Base-by-base conservation (phyloP, 2,797 vertebrate species). In the Chaunax sp. region DNA sequence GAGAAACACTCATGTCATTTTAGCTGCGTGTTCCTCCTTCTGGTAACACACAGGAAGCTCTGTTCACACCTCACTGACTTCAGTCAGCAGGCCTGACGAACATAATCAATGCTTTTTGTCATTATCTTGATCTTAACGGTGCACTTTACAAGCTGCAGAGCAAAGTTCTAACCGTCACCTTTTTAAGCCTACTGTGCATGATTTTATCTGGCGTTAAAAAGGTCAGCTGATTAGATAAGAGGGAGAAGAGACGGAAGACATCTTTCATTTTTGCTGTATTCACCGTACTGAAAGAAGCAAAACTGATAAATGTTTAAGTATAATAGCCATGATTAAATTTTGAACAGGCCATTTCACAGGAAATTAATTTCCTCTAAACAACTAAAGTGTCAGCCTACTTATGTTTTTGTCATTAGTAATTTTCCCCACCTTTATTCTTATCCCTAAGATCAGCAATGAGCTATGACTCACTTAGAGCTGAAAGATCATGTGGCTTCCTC, bases 1-100 rank as follows among this genome's bases (percentile, higher is more conserved):
- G 6, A 20, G n/a, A 35, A 61, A 13, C 30, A 6, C 23, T 35
- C 3, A 6, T 70, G 47, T 33, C 2, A 6, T 30, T 73, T 41
- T 18, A 37, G n/a, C 2, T 38, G 53, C 41, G n/a, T 20, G 70
- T 82, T 85, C 3, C 76, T 77, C 53, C 33, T 56, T 81, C 49
- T 73, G 22, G 26, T 40, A 22, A 53, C 22, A 28, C 69, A 90
- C 91, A 92, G 91, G 90, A 92, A 94, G 89, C 56, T 88, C 52
- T 83, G 63, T 75, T 93, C 83, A 89, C 90, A 87, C 87, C 69
- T 87, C 77, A 55, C 64, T 76, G 55, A 52, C 77, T 86, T 75
- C 50, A 62, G 15, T 64, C 19, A 20, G 30, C 2, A 46, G 30
- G 46, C 62, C 55, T 19, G 1, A 58, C 63, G 10, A 43, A 19